Percentiles rank a stretch among this genome's conserved stretches.
These are phyloP conservation scores for Acrocephalus scirpaceus DNA, from an alignment of 2,797 vertebrate species.

Conservation along the genomic window DNA sequence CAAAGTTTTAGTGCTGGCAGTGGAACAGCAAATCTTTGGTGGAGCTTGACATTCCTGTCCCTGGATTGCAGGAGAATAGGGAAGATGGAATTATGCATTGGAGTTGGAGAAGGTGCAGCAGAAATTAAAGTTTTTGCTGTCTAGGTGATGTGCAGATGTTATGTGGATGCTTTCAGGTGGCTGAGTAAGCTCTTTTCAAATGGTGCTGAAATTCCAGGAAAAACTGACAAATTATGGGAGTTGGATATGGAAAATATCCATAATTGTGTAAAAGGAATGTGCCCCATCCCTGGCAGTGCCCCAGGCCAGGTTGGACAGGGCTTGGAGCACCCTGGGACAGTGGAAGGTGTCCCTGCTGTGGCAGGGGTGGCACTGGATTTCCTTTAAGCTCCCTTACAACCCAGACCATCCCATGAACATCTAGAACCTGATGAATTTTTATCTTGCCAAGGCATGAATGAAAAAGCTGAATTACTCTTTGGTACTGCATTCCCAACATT, in stretches of 20 bases:
- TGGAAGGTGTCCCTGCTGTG: rapidly evolving
- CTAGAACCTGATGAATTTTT: neutral
- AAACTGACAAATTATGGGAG: neutral
- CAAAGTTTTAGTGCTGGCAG: conserved; percentile 17
- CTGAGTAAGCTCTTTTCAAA: neutral
- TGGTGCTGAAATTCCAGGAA: neutral
- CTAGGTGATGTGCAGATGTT: neutral
- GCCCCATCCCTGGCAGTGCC: neutral
- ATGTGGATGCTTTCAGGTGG: neutral
- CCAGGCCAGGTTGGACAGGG: rapidly evolving
- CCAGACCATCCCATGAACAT: neutral
- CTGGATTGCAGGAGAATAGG: neutral
- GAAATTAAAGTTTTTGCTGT: neutral
- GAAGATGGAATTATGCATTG: neutral
- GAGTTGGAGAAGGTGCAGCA: neutral
- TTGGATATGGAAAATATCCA: neutral
- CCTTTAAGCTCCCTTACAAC: neutral
- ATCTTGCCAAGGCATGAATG: neutral
- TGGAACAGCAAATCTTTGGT: neutral
- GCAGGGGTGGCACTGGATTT: neutral
- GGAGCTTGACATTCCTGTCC: neutral
- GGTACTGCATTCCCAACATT: rapidly evolving
- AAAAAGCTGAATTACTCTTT: rapidly evolving
- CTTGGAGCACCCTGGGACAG: neutral
- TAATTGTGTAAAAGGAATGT: neutral